phyloP scores from a whole-genome alignment of 2,888 invertebrate species.

The Aelia acuminata region DNA sequence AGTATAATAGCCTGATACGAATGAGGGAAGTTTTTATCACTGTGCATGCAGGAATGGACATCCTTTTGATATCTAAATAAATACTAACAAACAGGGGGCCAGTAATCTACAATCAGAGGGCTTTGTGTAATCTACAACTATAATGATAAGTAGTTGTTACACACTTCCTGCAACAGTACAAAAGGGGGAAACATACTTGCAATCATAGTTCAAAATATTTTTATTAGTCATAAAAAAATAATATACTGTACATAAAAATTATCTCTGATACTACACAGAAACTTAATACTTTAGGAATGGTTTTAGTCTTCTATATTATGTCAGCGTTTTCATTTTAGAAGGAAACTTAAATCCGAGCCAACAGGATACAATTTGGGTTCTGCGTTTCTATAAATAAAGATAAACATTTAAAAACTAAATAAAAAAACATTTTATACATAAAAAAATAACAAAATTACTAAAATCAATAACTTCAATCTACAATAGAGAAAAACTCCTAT shows the following conservation, averaged over 20 bases:
- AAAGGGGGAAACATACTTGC: neutral
- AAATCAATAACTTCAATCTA: too few species aligned
- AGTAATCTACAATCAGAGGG: too few species aligned
- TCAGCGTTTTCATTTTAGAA: slow-evolving; percentile 68
- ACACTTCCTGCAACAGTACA: slow-evolving; percentile 24
- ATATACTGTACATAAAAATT: slow-evolving; percentile 18
- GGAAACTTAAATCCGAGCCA: slow-evolving; percentile 76
- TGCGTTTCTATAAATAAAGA: slow-evolving; percentile 71
- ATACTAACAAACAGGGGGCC: slow-evolving; percentile 4
- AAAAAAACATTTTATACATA: too few species aligned
- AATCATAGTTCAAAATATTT: slow-evolving; percentile 7
- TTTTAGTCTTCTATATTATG: neutral
- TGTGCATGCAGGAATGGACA: neutral
- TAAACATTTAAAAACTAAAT: too few species aligned
- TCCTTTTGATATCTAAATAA: slow-evolving; percentile 48
- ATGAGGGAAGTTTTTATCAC: slow-evolving; percentile 40
- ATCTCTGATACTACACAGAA: neutral
- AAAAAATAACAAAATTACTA: too few species aligned
- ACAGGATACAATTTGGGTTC: slow-evolving; percentile 73
- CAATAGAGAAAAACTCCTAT: too few species aligned
- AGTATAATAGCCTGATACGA: neutral
- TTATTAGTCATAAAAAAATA: slow-evolving; percentile 45
- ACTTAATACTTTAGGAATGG: slow-evolving; percentile 22
- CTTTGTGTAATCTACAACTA: slow-evolving; percentile 39
- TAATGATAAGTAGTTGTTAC: neutral